phyloP scores from a whole-genome alignment of 2,797 vertebrate species.

The Pelodytes ibericus region DNA sequence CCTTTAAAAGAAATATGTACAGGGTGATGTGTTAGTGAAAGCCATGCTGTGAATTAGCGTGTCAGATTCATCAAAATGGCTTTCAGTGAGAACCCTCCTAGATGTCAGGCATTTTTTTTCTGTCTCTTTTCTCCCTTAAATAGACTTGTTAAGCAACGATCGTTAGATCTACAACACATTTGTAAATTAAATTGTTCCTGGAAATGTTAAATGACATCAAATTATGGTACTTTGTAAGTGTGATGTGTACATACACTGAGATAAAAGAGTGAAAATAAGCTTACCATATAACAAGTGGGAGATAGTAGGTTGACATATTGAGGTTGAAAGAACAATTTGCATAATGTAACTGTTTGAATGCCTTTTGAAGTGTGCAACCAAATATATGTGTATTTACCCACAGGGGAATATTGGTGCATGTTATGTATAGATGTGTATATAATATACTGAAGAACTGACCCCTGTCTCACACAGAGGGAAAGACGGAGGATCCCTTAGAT shows the following conservation, averaged over 20 bases:
- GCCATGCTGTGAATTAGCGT: slow-evolving; percentile 56
- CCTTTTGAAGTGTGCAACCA: neutral
- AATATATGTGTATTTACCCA: no score
- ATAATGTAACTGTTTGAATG: neutral
- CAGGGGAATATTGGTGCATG: no score
- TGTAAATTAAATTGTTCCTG: slow-evolving; percentile 48
- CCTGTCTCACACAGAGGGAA: no score
- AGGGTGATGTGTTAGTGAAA: slow-evolving; percentile 44
- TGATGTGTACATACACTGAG: slow-evolving; percentile 22
- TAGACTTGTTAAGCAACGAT: slow-evolving; percentile 44
- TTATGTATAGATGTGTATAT: no score
- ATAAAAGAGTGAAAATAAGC: slow-evolving; percentile 32
- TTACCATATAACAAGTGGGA: slow-evolving; percentile 5
- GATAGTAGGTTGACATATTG: slow-evolving; percentile 19
- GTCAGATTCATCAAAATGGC: slow-evolving; percentile 56
- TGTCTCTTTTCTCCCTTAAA: slow-evolving; percentile 9
- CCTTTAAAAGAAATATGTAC: slow-evolving; percentile 55
- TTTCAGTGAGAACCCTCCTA: slow-evolving; percentile 45
- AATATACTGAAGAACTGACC: no score
- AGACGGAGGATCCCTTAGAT: no score
- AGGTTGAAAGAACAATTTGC: neutral
- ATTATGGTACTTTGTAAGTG: slow-evolving; percentile 46
- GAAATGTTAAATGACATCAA: slow-evolving; percentile 48
- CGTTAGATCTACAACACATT: slow-evolving; percentile 49
- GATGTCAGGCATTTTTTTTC: slow-evolving; percentile 34